These are phyloP conservation scores for Muraenolepis orangiensis DNA, from an alignment of 2,797 vertebrate species.

Conservation along the genomic window DNA sequence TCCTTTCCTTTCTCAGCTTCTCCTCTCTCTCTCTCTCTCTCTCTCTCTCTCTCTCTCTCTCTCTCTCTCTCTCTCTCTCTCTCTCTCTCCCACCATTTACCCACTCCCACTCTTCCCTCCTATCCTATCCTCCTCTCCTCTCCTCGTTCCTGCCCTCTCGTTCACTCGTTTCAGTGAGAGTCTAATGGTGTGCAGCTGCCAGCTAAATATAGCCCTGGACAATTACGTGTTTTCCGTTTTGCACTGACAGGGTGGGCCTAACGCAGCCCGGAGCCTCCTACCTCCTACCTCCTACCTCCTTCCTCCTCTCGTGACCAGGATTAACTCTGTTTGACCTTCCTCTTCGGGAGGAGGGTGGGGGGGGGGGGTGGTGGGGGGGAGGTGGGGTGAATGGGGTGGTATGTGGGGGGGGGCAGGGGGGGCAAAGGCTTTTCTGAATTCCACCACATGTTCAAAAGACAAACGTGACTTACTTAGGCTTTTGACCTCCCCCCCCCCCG, in stretches of 20 bases:
- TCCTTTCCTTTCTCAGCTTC: slow-evolving; percentile 3
- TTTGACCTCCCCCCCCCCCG: too few relatives aligned
- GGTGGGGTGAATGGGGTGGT: too few relatives aligned
- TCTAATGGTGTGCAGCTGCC: slow-evolving; percentile 18
- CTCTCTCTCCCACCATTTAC: too few relatives aligned
- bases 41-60: too few relatives aligned
- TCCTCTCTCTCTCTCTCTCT: background rate
- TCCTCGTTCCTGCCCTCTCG: background rate
- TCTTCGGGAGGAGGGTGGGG: too few relatives aligned
- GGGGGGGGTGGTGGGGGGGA: too few relatives aligned
- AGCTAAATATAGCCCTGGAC: slow-evolving; percentile 4
- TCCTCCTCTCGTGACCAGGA: background rate
- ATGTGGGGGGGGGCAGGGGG: too few relatives aligned
- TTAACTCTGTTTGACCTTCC: slow-evolving; percentile 24
- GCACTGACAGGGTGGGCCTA: background rate
- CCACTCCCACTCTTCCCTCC: too few relatives aligned
- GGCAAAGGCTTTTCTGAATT: slow-evolving; percentile 22
- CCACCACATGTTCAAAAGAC: slow-evolving; percentile 14
- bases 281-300: too few relatives aligned
- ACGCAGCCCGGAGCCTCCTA: background rate
- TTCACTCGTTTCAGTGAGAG: background rate
- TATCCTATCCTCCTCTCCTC: background rate
- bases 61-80: too few relatives aligned
- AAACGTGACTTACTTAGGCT: too few relatives aligned
- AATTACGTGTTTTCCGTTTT: slow-evolving; percentile 10